A percentile compares a stretch with the other conserved stretches of the same genome.
These are phyloP conservation scores for Hermetia illucens DNA, from an alignment of 1,140 invertebrate species.

Conservation along the genomic window DNA sequence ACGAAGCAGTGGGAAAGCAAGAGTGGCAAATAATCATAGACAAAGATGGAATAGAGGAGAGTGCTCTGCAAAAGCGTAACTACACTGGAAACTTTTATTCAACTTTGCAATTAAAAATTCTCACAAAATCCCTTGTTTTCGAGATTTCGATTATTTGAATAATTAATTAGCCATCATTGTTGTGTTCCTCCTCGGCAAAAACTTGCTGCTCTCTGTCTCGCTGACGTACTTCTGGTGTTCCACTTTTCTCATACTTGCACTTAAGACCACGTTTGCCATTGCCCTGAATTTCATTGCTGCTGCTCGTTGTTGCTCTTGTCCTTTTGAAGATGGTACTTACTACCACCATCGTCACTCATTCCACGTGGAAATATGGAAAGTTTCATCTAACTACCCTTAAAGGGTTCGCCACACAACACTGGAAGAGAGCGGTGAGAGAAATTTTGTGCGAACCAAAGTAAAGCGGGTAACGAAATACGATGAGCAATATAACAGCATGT, in stretches of 20 bases:
- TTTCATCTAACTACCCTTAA: too few species aligned
- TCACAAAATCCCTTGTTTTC: not conserved
- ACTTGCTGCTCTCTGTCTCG: not conserved
- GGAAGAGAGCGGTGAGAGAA: too few species aligned
- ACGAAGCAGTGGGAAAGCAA: too few species aligned
- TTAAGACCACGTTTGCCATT: not conserved
- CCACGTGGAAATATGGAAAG: too few species aligned
- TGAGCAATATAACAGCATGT: not conserved
- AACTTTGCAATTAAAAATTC: conserved; percentile 7
- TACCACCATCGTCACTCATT: too few species aligned
- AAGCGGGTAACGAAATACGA: not conserved
- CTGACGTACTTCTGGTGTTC: not conserved
- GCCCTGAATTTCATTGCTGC: not conserved
- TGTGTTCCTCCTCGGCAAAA: not conserved
- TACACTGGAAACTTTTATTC: conserved; percentile 2
- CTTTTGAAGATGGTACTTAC: too few species aligned
- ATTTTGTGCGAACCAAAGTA: not conserved
- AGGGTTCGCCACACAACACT: too few species aligned
- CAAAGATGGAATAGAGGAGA: too few species aligned
- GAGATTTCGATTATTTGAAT: conserved; percentile 5
- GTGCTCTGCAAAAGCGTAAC: too few species aligned
- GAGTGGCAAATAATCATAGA: too few species aligned
- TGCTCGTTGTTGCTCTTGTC: not conserved
- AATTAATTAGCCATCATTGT: conserved; percentile 6
- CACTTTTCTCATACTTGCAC: not conserved